A percentile compares a stretch with the other conserved stretches of the same genome.
These are phyloP conservation scores for Crambe crambe DNA, from an alignment of 37 sponge, comb jelly and placozoan genomes.

Conservation along the genomic window DNA sequence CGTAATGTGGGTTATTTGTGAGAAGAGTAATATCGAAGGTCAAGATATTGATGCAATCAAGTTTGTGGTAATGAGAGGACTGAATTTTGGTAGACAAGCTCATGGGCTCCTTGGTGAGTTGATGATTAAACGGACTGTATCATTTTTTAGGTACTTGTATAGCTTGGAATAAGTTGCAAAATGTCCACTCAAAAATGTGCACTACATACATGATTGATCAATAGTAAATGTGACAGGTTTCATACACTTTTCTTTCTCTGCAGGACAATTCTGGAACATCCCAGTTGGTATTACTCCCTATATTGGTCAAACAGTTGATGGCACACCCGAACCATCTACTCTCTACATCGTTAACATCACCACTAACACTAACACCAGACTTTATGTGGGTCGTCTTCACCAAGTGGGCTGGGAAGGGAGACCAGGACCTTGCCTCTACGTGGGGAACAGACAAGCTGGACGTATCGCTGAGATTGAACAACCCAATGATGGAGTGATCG, in stretches of 20 bases:
- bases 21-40: not conserved
- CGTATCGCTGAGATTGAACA: constrained; percentile 17
- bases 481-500: constrained; percentile 57
- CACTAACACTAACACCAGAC: not conserved
- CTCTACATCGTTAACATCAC: constrained; percentile 5
- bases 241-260: not conserved
- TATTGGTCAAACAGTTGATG: not conserved
- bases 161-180: not conserved
- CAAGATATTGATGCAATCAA: constrained; percentile 44
- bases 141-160: not conserved
- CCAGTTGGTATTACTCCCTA: constrained; percentile 43
- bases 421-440: constrained; percentile 38
- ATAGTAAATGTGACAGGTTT: too few species aligned
- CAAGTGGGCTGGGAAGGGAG: constrained; percentile 29
- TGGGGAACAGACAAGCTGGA: constrained; percentile 57
- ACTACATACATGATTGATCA: too few species aligned
- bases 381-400: constrained; percentile 36
- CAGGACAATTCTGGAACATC: constrained; percentile 86
- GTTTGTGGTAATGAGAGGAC: constrained; percentile 66
- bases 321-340: not conserved
- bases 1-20: constrained; percentile 56
- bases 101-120: constrained; percentile 76
- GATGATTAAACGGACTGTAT: too few species aligned
- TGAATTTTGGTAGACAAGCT: constrained; percentile 46
- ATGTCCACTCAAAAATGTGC: too few species aligned